Base-by-base conservation (phyloP, 2,797 vertebrate species). In the Atherinosoma microstoma region DNA sequence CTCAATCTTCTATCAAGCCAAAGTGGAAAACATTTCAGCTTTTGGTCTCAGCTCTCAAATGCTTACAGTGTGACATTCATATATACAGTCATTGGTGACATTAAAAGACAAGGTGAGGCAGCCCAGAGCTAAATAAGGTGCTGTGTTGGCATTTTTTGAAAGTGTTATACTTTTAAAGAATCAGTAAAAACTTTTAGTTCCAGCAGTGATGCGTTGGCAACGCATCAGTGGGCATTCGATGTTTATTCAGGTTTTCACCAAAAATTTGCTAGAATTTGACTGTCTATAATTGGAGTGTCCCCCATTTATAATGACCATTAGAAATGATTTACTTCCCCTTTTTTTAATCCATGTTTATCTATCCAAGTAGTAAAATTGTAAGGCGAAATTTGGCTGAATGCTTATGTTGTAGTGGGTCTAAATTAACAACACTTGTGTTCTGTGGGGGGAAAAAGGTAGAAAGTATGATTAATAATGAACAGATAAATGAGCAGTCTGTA, bases 381-480 rank as follows among this genome's bases (percentile, higher is more conserved):
- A 45, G 42, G 18, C 6, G 18, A 45, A 45, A 45, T 45, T 5
- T 45, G 42, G 18, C 18, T 45, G 42, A 45, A 54, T 16, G 53
- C 51, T 29, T 15, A 15, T 27, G 22, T 27, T 45, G 22, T 16
- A 61, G 1, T 8, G 4, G 9, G 12, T 45, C 18, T 45, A 2
- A 45, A 45, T 62, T 29, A 42, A 15, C 3, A 24, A 29, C 38
- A 18, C 29, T 6, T 29, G 10, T 8, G 0, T 6, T 42, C 16
- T 45, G 4, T 63, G 0, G 70, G 24, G 32, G 32, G 16, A 64
- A 16, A 64, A 13, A 1, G 6, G 34, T 35, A 10, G 34, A 6
- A 65, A 66, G 58, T 20, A 60, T 12, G 3, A 67, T 51, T 58
- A 65, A 72, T 64, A 10, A 74, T 30, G 7, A 47, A 58, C 13